A percentile compares a stretch with the other conserved stretches of the same genome.
Evolutionary conservation across 2,797 vertebrate species (phyloP).

Genomic region (Arremon brunneinucha): DNA sequence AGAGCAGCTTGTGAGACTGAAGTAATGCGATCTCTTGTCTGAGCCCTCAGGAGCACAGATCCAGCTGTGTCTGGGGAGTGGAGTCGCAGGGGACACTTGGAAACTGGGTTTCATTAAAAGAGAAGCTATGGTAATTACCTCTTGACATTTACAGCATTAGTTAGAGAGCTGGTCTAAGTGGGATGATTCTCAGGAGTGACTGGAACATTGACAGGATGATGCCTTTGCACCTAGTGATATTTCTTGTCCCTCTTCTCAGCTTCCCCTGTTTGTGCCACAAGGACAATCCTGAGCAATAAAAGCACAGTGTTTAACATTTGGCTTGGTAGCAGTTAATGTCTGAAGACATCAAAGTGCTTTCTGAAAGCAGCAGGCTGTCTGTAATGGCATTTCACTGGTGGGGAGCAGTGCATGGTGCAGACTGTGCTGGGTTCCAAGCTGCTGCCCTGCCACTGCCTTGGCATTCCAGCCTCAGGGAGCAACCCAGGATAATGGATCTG

Average conservation of each 20-base stretch:
- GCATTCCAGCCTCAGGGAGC: not conserved
- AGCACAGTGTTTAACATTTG: conserved; percentile 24
- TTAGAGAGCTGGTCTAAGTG: not conserved
- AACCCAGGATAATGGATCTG: not conserved
- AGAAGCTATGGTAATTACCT: conserved; percentile 13
- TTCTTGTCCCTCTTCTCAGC: not conserved
- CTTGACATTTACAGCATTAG: conserved; percentile 8
- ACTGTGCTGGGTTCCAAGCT: not conserved
- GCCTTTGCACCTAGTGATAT: not conserved
- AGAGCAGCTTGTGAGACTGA: not conserved
- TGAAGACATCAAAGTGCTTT: conserved; percentile 13
- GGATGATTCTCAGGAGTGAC: not conserved
- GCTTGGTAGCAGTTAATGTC: not conserved
- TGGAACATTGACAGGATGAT: not conserved
- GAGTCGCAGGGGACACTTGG: not conserved
- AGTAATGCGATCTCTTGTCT: not conserved
- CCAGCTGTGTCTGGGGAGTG: not conserved
- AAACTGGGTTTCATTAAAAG: not conserved
- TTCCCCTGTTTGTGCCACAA: not conserved
- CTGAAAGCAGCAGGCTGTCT: not conserved
- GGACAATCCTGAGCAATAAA: not conserved
- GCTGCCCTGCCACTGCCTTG: not conserved
- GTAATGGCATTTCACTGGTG: rapidly evolving
- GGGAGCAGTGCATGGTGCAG: not conserved
- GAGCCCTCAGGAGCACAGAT: not conserved